Evolutionary conservation across 2,888 invertebrate species (phyloP).

Genomic region (Lepidonotus clava): DNA sequence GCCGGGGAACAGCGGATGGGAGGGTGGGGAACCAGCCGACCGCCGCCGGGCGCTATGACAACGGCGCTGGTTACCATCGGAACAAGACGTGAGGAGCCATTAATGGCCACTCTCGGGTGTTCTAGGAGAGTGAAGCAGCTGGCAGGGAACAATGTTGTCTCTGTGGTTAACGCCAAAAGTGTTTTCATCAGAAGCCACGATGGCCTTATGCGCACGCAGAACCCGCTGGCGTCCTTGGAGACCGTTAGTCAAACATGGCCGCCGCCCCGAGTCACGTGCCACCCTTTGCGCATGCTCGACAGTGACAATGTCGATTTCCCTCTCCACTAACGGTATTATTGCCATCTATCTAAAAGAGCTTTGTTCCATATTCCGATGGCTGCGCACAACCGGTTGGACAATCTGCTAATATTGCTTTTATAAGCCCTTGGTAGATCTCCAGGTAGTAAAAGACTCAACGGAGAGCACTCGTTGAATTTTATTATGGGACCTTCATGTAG

Average conservation of each 20-base stretch:
- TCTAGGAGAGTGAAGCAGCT: neutral
- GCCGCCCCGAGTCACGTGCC: neutral
- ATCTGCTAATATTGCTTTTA: no score
- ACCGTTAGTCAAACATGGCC: neutral
- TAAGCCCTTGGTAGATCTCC: no score
- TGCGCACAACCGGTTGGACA: no score
- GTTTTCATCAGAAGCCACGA: constrained; percentile 13
- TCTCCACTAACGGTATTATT: neutral
- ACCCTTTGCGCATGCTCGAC: neutral
- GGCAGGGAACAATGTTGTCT: neutral
- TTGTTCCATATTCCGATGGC: neutral
- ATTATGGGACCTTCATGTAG: no score
- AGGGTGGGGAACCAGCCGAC: no score
- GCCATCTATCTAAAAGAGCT: neutral
- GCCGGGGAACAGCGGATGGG: neutral
- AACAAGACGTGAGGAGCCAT: neutral
- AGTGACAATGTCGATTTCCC: neutral
- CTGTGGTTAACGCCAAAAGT: constrained; percentile 8
- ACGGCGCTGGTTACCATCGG: no score
- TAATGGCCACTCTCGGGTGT: neutral
- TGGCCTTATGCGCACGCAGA: constrained; percentile 6
- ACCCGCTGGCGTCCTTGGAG: neutral
- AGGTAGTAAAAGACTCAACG: no score
- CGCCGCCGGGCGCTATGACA: no score
- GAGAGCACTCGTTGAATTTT: no score